Percentiles rank a stretch among this genome's conserved stretches.
phyloP scores from a whole-genome alignment of 2,888 invertebrate genomes.

The Ochropacha duplaris region DNA sequence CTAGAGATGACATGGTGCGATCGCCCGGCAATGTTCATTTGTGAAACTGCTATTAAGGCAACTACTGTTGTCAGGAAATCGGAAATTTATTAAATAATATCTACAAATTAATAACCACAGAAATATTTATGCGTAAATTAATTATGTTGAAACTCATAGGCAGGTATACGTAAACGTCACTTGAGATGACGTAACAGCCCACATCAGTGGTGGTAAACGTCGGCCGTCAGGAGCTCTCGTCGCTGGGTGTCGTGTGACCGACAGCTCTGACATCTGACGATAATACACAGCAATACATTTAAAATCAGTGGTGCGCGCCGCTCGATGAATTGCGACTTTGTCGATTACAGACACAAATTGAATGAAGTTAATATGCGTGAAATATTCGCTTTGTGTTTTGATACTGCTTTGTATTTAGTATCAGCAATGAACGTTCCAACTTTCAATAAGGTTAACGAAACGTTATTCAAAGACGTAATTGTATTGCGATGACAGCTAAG shows the following conservation, averaged over 20 bases:
- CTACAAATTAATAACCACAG: too few species aligned
- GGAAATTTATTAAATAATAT: not conserved
- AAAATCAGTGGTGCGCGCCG: conserved; percentile 59
- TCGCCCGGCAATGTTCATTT: conserved; percentile 51
- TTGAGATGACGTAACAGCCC: conserved; percentile 23
- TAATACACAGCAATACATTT: conserved; percentile 63
- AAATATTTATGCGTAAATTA: too few species aligned
- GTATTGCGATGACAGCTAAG: not conserved
- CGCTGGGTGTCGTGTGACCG: conserved; percentile 41
- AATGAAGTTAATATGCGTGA: conserved; percentile 63
- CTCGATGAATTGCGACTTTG: conserved; percentile 59
- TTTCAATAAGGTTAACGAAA: not conserved
- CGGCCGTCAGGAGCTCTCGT: conserved; percentile 35
- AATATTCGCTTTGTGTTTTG: conserved; percentile 42
- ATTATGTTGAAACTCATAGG: not conserved
- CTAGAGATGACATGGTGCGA: conserved; percentile 41
- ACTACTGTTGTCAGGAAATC: too few species aligned
- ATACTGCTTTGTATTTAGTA: conserved; percentile 11
- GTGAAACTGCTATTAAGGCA: conserved; percentile 39
- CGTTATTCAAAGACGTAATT: not conserved
- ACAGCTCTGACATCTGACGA: conserved; percentile 54
- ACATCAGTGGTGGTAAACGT: conserved; percentile 43
- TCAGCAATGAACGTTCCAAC: not conserved
- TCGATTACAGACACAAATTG: conserved; percentile 60
- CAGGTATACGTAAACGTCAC: not conserved